A percentile compares a stretch with the other conserved stretches of the same genome.
phyloP scores from a whole-genome alignment of 2,888 invertebrate genomes.

The Rugalucina vietnamica region DNA sequence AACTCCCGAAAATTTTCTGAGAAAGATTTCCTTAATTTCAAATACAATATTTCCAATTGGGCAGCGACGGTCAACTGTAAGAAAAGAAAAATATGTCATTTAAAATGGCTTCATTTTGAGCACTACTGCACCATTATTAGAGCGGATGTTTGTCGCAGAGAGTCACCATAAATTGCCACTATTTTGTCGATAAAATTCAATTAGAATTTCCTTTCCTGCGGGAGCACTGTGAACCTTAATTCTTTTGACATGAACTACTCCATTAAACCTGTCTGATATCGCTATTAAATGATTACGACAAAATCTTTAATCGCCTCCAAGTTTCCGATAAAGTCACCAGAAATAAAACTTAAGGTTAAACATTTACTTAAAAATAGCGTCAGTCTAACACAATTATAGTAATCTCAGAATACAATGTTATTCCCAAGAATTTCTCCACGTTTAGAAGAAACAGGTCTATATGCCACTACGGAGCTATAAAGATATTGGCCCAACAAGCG shows the following conservation, averaged over 20 bases:
- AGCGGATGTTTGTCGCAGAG: background rate
- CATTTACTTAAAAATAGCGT: background rate
- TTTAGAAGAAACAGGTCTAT: background rate
- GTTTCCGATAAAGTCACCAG: background rate
- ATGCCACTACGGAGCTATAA: background rate
- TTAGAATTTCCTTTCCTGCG: background rate
- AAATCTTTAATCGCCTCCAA: background rate
- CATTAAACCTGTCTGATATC: background rate
- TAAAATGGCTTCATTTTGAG: too few species aligned
- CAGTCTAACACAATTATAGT: background rate
- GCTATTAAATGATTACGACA: background rate
- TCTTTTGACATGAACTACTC: background rate
- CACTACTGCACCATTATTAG: too few species aligned
- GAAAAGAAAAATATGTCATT: too few species aligned
- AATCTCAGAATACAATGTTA: slow-evolving; percentile 2
- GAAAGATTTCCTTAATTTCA: too few species aligned
- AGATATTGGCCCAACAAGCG: slow-evolving; percentile 8
- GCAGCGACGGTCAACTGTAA: too few species aligned
- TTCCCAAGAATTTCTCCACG: background rate
- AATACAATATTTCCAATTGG: too few species aligned
- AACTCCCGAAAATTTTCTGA: too few species aligned
- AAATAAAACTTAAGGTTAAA: background rate
- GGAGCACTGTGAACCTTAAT: background rate
- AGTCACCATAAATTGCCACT: background rate
- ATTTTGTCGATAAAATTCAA: slow-evolving; percentile 6